Conservation (phyloP, 2,797 vertebrate genomes). For the Scolopax rusticola region DNA sequence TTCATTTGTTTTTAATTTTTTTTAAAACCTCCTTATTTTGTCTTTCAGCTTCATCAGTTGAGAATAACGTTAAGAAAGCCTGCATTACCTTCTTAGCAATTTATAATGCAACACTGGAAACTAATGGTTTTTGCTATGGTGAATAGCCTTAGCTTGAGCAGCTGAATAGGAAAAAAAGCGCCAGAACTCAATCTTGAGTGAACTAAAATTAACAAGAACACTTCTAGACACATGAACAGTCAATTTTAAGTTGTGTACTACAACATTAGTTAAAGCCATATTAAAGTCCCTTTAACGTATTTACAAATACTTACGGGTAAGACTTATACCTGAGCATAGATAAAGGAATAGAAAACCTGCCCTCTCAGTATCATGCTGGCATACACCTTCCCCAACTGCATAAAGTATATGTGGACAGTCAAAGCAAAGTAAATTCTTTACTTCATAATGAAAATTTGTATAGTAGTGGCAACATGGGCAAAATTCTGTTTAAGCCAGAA, state of each 20-base stretch:
- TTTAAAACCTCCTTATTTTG: neutral
- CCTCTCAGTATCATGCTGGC: neutral
- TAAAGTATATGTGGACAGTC: neutral
- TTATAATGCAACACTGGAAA: slow-evolving; percentile 1
- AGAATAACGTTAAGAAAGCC: neutral
- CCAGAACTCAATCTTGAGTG: neutral
- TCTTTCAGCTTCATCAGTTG: neutral
- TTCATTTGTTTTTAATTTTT: neutral
- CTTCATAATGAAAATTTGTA: neutral
- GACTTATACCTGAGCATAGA: neutral
- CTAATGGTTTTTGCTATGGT: neutral
- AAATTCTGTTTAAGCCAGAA: neutral
- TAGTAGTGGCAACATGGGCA: neutral
- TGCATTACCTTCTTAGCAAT: neutral
- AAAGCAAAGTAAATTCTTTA: neutral
- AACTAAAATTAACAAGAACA: neutral
- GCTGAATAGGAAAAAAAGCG: neutral
- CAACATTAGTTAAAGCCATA: neutral
- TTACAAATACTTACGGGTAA: neutral
- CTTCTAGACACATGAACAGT: neutral
- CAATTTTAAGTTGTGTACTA: neutral
- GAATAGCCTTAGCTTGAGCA: slow-evolving; percentile 1
- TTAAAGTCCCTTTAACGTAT: neutral
- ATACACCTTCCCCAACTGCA: neutral
- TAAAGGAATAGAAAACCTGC: neutral